A percentile compares a stretch with the other conserved stretches of the same genome.
Evolutionary conservation across 2,797 vertebrate genomes (phyloP).

Genomic region (Schizopygopsis malacanthus): DNA sequence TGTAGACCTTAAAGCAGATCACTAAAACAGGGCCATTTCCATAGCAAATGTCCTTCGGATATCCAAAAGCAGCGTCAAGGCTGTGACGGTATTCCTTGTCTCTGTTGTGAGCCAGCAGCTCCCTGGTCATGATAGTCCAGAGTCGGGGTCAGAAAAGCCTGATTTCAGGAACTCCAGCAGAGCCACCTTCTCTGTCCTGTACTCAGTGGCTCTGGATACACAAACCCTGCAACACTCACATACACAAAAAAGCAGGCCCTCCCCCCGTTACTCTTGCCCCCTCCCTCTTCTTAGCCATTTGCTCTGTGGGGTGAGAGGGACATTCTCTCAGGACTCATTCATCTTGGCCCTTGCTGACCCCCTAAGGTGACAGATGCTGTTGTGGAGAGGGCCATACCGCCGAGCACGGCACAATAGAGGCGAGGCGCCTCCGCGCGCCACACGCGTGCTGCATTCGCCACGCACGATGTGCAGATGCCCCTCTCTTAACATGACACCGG

Average conservation of each 20-base stretch:
- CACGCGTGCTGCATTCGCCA: constrained; percentile 40
- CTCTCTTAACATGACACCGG: constrained; percentile 26
- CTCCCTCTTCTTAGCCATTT: constrained; percentile 95
- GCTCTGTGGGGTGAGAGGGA: constrained; percentile 79
- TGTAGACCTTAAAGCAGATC: constrained; percentile 13
- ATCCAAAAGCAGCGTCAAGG: constrained; percentile 30
- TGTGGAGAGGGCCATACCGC: constrained; percentile 64
- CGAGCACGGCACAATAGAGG: constrained; percentile 34
- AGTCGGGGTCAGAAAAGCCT: constrained; percentile 82
- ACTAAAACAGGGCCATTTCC: constrained; percentile 55
- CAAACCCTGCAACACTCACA: constrained; percentile 63
- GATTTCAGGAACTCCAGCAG: constrained; percentile 66
- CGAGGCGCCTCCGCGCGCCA: constrained; percentile 20
- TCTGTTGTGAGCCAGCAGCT: neutral
- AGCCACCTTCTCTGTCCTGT: constrained; percentile 65
- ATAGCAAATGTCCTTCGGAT: constrained; percentile 39
- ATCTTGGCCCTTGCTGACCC: constrained; percentile 88
- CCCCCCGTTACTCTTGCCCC: constrained; percentile 77
- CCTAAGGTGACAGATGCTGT: constrained; percentile 97
- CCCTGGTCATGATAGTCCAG: constrained; percentile 78
- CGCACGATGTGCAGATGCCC: constrained; percentile 29
- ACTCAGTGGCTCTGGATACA: constrained; percentile 58
- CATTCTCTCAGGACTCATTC: constrained; percentile 94
- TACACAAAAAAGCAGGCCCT: constrained; percentile 65
- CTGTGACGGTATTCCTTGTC: constrained; percentile 28